Percentiles rank a stretch among this genome's conserved stretches.
Evolutionary conservation across 2,797 vertebrate species (phyloP).

Genomic region (Alfaro cultratus): DNA sequence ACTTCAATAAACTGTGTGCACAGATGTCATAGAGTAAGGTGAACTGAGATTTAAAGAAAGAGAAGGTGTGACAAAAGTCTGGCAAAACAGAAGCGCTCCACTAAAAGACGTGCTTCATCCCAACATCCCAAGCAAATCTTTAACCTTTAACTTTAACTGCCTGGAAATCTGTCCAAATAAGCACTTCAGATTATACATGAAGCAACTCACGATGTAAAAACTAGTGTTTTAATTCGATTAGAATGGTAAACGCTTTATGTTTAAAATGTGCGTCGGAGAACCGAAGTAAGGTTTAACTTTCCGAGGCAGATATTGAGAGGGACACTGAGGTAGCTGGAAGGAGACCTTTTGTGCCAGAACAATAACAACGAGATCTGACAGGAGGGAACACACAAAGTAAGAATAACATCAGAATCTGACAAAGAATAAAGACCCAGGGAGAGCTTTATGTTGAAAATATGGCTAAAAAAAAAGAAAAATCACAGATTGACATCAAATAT

Average conservation of each 20-base stretch:
- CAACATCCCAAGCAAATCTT: neutral
- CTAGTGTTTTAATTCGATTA: neutral
- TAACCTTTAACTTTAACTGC: no score
- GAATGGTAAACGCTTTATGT: neutral
- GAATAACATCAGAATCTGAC: neutral
- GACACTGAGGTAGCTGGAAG: neutral
- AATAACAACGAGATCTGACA: neutral
- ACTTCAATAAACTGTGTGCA: slow-evolving; percentile 22
- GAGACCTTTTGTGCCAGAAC: neutral
- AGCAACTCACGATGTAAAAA: neutral
- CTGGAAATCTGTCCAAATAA: no score
- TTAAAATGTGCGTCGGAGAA: neutral
- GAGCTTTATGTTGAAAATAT: neutral
- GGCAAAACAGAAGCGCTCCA: neutral
- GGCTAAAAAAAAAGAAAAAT: neutral
- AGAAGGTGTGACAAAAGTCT: slow-evolving; percentile 10
- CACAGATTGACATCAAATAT: neutral
- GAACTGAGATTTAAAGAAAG: slow-evolving; percentile 20
- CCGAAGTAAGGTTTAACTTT: neutral
- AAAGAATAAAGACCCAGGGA: neutral
- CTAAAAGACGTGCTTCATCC: neutral
- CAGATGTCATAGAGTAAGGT: slow-evolving; percentile 1
- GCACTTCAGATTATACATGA: no score
- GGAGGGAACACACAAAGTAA: neutral
- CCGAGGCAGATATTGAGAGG: neutral